Evolutionary conservation across 2,113 vertebrate species (phyloP).

Genomic region (Podarcis muralis): DNA sequence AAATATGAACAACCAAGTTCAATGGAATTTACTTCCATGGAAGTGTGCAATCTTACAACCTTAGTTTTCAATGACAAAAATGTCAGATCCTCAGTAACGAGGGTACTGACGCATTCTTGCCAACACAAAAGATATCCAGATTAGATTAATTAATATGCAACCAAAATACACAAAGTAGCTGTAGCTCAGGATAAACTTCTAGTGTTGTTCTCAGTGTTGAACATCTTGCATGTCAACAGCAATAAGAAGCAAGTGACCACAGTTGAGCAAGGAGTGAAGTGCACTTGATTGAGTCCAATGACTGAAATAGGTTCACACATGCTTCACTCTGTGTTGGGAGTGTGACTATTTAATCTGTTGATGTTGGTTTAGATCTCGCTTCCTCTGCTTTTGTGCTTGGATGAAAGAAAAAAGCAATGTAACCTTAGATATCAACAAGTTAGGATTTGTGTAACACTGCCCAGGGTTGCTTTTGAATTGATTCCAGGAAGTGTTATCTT

Average conservation of each 20-base stretch:
- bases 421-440: constrained; percentile 12
- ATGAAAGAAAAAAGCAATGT: constrained; percentile 37
- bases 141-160: neutral
- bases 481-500: constrained; percentile 70
- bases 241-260: accelerated
- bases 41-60: neutral
- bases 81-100: neutral
- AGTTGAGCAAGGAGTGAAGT: neutral
- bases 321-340: accelerated
- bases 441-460: constrained; percentile 39
- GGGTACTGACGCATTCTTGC: neutral
- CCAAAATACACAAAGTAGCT: neutral
- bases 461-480: constrained; percentile 57
- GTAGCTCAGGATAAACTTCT: neutral
- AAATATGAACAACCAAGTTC: neutral
- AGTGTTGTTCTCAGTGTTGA: neutral
- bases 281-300: neutral
- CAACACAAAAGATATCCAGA: neutral
- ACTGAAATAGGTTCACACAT: neutral
- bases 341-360: neutral
- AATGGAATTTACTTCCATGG: neutral
- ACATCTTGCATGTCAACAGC: neutral
- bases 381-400: constrained; percentile 16
- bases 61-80: neutral
- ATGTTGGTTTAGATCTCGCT: neutral